Base-by-base conservation (phyloP, 30 jellyfish, hydroid and myxozoan genomes). In the Aurelia sp. region DNA sequence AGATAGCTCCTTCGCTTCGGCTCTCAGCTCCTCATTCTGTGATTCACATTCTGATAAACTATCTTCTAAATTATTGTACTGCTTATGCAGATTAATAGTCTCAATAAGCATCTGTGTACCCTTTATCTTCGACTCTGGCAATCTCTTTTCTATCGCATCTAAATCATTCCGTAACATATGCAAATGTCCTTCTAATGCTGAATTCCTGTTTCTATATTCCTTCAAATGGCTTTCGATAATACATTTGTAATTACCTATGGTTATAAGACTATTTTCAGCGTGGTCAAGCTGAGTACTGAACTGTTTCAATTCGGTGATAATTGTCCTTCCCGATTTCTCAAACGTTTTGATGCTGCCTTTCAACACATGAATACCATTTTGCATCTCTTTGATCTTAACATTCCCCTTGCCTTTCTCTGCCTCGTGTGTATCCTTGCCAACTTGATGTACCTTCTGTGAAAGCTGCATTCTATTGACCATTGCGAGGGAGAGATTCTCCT, bases 381-480 rank as follows among this genome's bases (percentile, higher is more conserved):
- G 93, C 84, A 95, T 80, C 11, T 75, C 90, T 48, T 52, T 79
- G 23, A 95, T 44, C 40, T 96, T 97, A 22, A 65, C 37, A 35
- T 86, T 73, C 12, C 86, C 86, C 30, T 59, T 55, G 62, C 84
- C 94, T 7, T 65, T 73, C 47, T 86, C 86, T 0, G 78, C 77
- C 17, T 79, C 82, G n/a, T 82, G 41, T 1, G 89, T 73, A 61
- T 67, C 70, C 18, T 93, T 83, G 33, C 95, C 79, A 11, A 87
- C 68, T 51, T 90, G 92, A n/a, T 97, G 91, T 20, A 65, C 83
- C 55, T 62, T 44, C 62, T 90, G 96, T 41, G 97, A 84, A 47
- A 95, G 79, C 60, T 95, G 91, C 92, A 95, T 81, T 64, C 99
- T 86, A 21, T 89, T 94, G 18, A 95, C 84, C 66, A 92, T 86